Base-by-base conservation (phyloP, 2,888 invertebrate species). In the Pyrrhia umbra region DNA sequence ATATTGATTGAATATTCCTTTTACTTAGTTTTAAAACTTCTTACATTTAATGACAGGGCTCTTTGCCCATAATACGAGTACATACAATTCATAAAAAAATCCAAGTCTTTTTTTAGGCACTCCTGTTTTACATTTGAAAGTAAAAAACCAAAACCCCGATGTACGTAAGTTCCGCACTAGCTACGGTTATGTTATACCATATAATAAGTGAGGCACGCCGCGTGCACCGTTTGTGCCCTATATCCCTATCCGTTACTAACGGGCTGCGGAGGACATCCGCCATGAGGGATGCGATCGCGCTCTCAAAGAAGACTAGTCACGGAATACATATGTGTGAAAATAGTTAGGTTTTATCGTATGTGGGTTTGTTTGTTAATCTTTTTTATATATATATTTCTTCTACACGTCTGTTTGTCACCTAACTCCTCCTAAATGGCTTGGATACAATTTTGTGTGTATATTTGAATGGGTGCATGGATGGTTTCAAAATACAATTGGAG, bases 191-290 rank as follows among this genome's bases (percentile, higher is more conserved):
- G 63, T 68, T 68, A 71, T 68, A 68, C 65, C 68, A 71, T 70
- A 64, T 80, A 63, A 73, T 74, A 75, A 72, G 62, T 72, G 59
- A 45, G 51, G 55, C 54, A 18, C 16, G 30, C 46, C 16, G 42
- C 23, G 62, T n/a, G n/a, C 65, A 86, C 85, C 88, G 86, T 86
- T 34, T 88, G 88, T 75, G 88, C 47, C 88, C 90, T 77, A 87
- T 87, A 88, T 88, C 85, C 80, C 83, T 83, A 80, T 83, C 87
- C 81, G 87, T 78, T 81, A 80, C 64, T 88, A 87, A 88, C 88
- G 90, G 88, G 74, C 72, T 80, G 69, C 85, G 75, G 77, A 84
- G 86, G 89, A 89, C 85, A 88, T 88, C 88, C 90, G 89, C 76
- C 83, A 34, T 66, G 54, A 52, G 68, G 63, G 62, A 70, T 75